A percentile compares a stretch with the other conserved stretches of the same genome.
Evolutionary conservation across 2,113 vertebrate species (phyloP).

Genomic region (Xenus cinereus): DNA sequence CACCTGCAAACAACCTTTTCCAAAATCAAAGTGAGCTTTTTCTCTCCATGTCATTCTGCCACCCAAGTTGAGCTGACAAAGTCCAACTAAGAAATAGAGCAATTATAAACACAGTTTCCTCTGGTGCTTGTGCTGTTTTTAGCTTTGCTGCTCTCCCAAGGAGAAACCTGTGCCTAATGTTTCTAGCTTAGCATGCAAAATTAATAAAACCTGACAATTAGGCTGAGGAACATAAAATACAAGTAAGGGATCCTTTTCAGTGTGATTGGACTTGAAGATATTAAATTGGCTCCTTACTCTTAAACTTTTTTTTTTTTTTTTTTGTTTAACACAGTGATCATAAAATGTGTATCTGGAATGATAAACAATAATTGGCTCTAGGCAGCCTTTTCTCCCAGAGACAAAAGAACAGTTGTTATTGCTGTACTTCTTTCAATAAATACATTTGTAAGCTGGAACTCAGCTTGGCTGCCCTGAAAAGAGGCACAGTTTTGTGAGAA

Average conservation of each 20-base stretch:
- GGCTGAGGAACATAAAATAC: not conserved
- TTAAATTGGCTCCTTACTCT: conserved; percentile 17
- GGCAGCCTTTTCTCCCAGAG: conserved; percentile 32
- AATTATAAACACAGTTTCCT: conserved; percentile 58
- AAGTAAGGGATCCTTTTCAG: not conserved
- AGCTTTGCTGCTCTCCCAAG: conserved; percentile 48
- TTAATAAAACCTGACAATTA: conserved; percentile 53
- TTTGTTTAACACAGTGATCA: conserved; percentile 13
- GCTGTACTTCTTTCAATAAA: conserved; percentile 39
- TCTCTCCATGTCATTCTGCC: conserved; percentile 31
- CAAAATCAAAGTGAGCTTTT: conserved; percentile 56
- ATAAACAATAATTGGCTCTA: conserved; percentile 39
- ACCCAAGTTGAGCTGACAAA: conserved; percentile 39
- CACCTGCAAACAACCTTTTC: conserved; percentile 73
- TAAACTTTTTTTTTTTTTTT: not conserved
- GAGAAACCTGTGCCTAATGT: conserved; percentile 43
- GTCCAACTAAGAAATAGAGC: conserved; percentile 28
- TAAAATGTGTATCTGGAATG: conserved; percentile 43
- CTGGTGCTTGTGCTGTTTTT: conserved; percentile 61
- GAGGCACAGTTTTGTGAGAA: not conserved
- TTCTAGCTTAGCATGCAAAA: conserved; percentile 53
- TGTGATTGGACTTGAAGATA: conserved; percentile 5
- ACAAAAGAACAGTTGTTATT: conserved; percentile 50
- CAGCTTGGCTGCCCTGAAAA: not conserved
- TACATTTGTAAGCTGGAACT: conserved; percentile 10